Base-by-base conservation (phyloP, 2,888 invertebrate species). In the Caenorhabditis sp. region DNA sequence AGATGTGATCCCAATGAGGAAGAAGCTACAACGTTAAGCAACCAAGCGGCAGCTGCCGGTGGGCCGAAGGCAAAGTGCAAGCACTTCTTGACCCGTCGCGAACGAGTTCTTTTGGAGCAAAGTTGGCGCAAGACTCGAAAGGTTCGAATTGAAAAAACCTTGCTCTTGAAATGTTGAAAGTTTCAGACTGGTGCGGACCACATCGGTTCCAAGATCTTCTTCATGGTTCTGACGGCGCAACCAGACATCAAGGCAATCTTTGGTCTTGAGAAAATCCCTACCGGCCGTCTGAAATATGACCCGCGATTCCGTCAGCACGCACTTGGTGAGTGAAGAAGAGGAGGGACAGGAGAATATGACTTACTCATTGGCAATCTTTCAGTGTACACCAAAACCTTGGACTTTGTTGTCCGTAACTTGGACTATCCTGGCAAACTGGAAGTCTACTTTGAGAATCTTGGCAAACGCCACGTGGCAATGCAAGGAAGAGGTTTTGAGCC, bases 401-500 rank as follows among this genome's bases (percentile, higher is more conserved):
- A 90, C 71, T 90, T 88, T 69, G 86, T 89, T 3, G 82, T 90
- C 26, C 89, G 90, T 70, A 90, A 90, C 69, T 55, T 90, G 56
- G 88, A 87, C 22, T 89, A 86, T 61, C 84, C 88, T 4, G 89
- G 89, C 50, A 90, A 90, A 67, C 69, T 90, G 53, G 89, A 87
- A 37, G 84, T 86, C 8, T 89, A 89, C 62, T 90, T 90, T 62
- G 86, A 87, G 87, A 80, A 85, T 11, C 85, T 90, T 1, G 91
- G 91, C 40, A 83, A 85, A 88, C 87, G 86, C 35, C 91, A 91
- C 62, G 88, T 88, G 6, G 83, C 83, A 47, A 84, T 89, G 78
- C 86, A 88, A 47, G 88, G 87, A 18, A 74, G 88, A 51, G 89
- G 89, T 8, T 89, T 92, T 88, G 81, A 92, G 88, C 68, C 92